Conservation (phyloP, 2,797 vertebrate genomes). For the Pteropus rufus region DNA sequence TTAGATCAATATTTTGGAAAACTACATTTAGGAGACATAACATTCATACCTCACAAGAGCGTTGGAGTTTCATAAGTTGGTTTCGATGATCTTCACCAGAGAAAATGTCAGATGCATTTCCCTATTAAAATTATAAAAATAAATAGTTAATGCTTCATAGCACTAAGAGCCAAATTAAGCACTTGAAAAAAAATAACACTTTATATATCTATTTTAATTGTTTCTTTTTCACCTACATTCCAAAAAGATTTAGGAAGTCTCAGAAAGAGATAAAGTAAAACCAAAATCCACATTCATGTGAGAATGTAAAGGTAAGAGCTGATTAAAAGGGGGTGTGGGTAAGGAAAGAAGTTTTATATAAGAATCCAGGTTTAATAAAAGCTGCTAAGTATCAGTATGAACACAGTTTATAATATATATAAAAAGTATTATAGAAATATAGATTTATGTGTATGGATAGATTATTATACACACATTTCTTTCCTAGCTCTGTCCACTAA, state of each 20-base stretch:
- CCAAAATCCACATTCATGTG: neutral
- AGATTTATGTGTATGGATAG: neutral
- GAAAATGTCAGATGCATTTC: constrained; percentile 69
- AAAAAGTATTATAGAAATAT: neutral
- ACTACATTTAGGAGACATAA: neutral
- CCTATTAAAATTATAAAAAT: constrained; percentile 60
- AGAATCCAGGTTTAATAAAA: neutral
- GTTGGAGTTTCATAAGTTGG: constrained; percentile 74
- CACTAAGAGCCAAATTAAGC: constrained; percentile 25
- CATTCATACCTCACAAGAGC: constrained; percentile 78
- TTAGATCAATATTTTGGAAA: neutral
- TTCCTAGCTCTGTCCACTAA: neutral
- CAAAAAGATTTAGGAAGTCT: constrained; percentile 23
- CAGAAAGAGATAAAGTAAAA: constrained; percentile 13
- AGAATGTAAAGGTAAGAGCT: constrained; percentile 14
- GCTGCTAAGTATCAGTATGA: neutral
- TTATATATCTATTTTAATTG: neutral
- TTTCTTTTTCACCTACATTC: constrained; percentile 12
- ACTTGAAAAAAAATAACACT: neutral
- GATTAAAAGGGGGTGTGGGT: neutral
- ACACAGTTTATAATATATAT: neutral
- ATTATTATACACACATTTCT: neutral
- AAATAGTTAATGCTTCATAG: neutral
- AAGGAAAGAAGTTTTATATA: neutral
- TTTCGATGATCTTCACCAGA: constrained; percentile 71